Conservation (phyloP, 2,113 vertebrate genomes). For the Daubentonia madagascariensis region DNA sequence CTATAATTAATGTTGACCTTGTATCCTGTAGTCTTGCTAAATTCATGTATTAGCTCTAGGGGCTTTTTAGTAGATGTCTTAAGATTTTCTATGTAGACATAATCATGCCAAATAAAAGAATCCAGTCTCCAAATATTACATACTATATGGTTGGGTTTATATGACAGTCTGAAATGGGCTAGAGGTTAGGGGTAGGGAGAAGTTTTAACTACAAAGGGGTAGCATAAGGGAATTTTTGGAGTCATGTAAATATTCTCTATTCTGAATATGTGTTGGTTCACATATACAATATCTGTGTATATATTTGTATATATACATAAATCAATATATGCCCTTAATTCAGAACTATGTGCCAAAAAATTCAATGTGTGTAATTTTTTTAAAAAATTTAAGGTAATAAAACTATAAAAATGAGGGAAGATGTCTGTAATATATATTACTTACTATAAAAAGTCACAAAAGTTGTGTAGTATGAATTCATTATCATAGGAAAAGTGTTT, state of each 20-base stretch:
- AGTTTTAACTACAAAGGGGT: background rate
- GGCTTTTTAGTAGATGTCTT: background rate
- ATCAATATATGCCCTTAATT: background rate
- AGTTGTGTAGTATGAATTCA: background rate
- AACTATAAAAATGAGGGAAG: background rate
- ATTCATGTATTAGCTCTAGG: background rate
- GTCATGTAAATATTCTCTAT: background rate
- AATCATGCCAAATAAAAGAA: background rate
- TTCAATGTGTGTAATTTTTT: background rate
- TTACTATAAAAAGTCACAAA: background rate
- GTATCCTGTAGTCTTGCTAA: constrained; percentile 23
- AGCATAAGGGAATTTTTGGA: background rate
- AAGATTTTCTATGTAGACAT: background rate
- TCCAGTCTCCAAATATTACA: background rate
- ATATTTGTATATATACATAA: background rate
- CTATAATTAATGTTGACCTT: background rate
- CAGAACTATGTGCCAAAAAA: background rate
- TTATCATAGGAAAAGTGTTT: background rate
- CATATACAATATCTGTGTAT: background rate
- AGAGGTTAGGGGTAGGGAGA: background rate
- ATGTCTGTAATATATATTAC: background rate
- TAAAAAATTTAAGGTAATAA: background rate
- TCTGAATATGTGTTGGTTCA: background rate
- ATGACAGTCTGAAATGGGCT: background rate
- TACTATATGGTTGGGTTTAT: background rate